These are phyloP conservation scores for Cotesia chilonis DNA, from an alignment of 1,140 invertebrate species.

Conservation along the genomic window DNA sequence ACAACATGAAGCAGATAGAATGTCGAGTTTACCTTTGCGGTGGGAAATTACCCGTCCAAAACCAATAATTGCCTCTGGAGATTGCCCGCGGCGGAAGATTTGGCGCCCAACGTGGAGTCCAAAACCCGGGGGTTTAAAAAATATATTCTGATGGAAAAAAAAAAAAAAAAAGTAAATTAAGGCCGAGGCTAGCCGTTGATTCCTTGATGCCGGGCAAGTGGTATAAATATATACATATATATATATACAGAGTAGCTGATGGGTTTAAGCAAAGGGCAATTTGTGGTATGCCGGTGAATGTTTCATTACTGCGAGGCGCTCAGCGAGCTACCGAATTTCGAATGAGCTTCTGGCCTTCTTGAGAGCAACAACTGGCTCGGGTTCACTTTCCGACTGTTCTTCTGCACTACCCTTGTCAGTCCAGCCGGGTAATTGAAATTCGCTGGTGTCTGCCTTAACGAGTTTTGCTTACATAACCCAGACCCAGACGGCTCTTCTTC, in stretches of 20 bases:
- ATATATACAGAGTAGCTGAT: background rate
- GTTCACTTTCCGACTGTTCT: background rate
- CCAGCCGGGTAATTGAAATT: constrained; percentile 65
- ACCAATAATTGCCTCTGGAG: constrained; percentile 50
- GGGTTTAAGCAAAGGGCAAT: constrained; percentile 54
- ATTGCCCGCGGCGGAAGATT: constrained; percentile 38
- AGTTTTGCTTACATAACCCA: background rate
- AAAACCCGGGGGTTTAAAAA: constrained; percentile 11
- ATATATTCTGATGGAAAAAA: constrained; percentile 8
- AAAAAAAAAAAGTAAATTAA: background rate
- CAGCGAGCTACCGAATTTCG: constrained; percentile 65
- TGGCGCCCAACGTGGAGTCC: constrained; percentile 14
- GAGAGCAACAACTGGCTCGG: no score
- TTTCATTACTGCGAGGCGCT: constrained; percentile 63
- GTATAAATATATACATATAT: background rate
- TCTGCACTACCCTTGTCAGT: constrained; percentile 18
- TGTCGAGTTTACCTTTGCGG: background rate
- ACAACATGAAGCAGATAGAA: no score
- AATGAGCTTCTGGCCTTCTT: constrained; percentile 58
- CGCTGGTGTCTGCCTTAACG: constrained; percentile 25
- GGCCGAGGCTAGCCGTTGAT: constrained; percentile 47
- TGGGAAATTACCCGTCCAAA: constrained; percentile 42
- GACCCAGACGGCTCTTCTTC: background rate
- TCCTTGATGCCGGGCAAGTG: constrained; percentile 46
- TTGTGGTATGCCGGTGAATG: constrained; percentile 64